Evolutionary conservation across 2,113 vertebrate species (phyloP), one percentile per base, ranked within the genome.

Genomic region (Recurvirostra avosetta): DNA sequence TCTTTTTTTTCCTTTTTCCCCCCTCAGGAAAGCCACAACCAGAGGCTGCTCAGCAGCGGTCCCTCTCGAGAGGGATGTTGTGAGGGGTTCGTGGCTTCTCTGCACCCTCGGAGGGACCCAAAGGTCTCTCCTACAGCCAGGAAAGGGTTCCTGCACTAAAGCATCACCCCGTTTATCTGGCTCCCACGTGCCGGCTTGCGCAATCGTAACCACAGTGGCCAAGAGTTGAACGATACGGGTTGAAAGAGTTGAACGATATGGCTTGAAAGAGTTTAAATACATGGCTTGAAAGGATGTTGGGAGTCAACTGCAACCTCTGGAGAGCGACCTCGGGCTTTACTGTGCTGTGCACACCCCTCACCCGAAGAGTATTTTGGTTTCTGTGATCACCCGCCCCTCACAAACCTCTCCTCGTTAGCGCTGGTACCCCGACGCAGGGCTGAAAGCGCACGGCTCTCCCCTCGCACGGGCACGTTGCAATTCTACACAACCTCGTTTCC

Each of bases 21-120:
- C 15, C 8, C 38, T 20, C 6, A 2, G 65, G 18, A 68, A 32
- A 84, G 22, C 12, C 26, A 1, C 0, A 11, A 4, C 17, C 40
- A 16, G 20, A 14, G 7, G 7, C 15, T 5, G 2, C 18, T 18
- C 1, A 1, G 25, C 34, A 25, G 15, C 1, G 11, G 2, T 15
- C 21, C 38, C 15, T n/a, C 30, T 32, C 13, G 0, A 15, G 11
- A 29, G 16, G 9, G 65, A 2, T 3, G 34, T 34, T 65, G 7
- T 6, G 34, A 50, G 26, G 55, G 22, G 8, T 7, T 47, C 3
- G 1, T 50, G 65, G 61, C 9, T 49, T 22, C 41, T 43, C 38
- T 3, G 17, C 14, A 2, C 13, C 47, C 40, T n/a, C 5, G 1
- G 32, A 26, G 62, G 25, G n/a, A 56, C 26, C 40, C 62, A 2